These are phyloP conservation scores for Nomada flava DNA, from an alignment of 2,888 invertebrate genomes.

Conservation along the genomic window DNA sequence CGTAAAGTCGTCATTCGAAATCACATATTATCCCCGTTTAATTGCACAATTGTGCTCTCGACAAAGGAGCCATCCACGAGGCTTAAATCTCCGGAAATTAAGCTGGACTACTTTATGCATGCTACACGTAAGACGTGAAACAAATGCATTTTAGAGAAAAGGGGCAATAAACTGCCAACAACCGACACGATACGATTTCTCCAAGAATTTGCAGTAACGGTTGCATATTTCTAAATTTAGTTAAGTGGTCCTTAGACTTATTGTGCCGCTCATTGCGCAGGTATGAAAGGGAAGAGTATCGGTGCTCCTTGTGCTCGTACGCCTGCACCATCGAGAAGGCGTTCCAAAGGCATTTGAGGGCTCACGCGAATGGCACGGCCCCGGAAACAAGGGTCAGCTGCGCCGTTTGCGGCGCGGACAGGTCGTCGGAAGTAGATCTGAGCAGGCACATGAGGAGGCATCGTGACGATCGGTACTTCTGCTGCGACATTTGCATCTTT, in stretches of 20 bases:
- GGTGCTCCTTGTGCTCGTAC: slow-evolving; percentile 85
- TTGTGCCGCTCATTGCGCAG: slow-evolving; percentile 72
- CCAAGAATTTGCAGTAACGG: background rate
- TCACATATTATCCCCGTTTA: too few species aligned
- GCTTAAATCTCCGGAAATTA: too few species aligned
- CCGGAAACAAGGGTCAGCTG: slow-evolving; percentile 85
- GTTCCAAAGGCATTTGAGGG: slow-evolving; percentile 85
- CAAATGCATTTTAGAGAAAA: too few species aligned
- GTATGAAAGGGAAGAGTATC: slow-evolving; percentile 86
- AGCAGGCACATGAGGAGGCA: slow-evolving; percentile 86
- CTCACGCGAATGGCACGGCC: slow-evolving; percentile 84
- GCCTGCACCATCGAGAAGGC: slow-evolving; percentile 86
- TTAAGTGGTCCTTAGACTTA: slow-evolving; percentile 39
- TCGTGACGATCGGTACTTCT: slow-evolving; percentile 85
- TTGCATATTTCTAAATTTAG: too few species aligned
- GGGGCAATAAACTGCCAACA: too few species aligned
- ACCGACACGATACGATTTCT: too few species aligned
- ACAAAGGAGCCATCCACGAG: too few species aligned
- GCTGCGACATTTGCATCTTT: slow-evolving; percentile 86
- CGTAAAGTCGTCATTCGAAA: too few species aligned
- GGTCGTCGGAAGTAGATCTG: slow-evolving; percentile 85
- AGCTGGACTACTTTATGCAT: too few species aligned
- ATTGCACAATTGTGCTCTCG: too few species aligned
- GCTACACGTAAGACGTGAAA: too few species aligned
- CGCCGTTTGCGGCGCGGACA: slow-evolving; percentile 86